These are phyloP conservation scores for Poeciliopsis retropinna DNA, from an alignment of 2,113 vertebrate species.

Conservation along the genomic window DNA sequence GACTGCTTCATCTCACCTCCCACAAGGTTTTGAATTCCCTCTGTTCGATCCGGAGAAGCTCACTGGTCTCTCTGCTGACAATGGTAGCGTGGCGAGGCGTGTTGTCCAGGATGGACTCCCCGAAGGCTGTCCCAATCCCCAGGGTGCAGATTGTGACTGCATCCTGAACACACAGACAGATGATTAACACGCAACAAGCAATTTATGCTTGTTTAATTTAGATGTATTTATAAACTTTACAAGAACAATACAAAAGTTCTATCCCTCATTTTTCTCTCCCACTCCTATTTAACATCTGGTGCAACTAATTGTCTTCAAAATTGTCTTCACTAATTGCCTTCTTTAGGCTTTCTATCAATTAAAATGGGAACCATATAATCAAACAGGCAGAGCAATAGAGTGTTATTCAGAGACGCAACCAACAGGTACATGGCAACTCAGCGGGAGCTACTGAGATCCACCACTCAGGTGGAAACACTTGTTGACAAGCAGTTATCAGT, in stretches of 20 bases:
- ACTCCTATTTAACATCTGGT: too few species aligned
- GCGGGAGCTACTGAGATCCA: too few species aligned
- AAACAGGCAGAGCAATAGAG: too few species aligned
- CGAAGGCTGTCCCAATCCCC: constrained; percentile 96
- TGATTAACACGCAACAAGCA: constrained; percentile 3
- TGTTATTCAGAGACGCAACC: too few species aligned
- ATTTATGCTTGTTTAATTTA: constrained; percentile 12
- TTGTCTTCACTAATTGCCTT: too few species aligned
- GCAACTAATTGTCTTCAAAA: too few species aligned
- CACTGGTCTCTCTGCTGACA: constrained; percentile 92
- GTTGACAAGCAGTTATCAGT: too few species aligned
- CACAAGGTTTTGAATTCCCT: constrained; percentile 97
- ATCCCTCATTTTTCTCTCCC: too few species aligned
- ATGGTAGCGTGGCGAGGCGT: constrained; percentile 98
- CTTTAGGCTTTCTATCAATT: too few species aligned
- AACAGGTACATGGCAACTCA: too few species aligned
- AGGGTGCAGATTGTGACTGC: constrained; percentile 96
- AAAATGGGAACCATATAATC: too few species aligned
- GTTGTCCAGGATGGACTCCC: constrained; percentile 98
- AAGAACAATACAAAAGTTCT: not conserved
- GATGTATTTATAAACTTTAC: not conserved
- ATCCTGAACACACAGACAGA: constrained; percentile 83
- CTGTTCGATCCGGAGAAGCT: constrained; percentile 96
- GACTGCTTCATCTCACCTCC: constrained; percentile 84
- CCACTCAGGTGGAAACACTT: too few species aligned